Percentiles rank a stretch among this genome's conserved stretches.
phyloP scores from a whole-genome alignment of 1,140 invertebrate genomes.

The Dinothrombium tinctorium region DNA sequence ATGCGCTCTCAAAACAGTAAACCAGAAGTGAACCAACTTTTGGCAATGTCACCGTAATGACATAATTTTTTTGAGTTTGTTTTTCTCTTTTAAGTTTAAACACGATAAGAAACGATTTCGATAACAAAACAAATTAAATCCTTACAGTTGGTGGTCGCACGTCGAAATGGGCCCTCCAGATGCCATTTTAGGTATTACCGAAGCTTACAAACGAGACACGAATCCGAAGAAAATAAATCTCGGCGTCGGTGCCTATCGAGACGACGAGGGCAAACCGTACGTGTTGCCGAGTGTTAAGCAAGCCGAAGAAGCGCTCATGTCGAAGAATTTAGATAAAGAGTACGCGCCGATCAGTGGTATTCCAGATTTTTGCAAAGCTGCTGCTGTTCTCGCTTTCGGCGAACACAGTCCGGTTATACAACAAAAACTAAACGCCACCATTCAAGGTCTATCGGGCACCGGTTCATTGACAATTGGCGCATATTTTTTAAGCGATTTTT shows the following conservation, averaged over 20 bases:
- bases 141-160: constrained; percentile 34
- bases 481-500: constrained; percentile 58
- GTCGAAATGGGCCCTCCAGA: constrained; percentile 96
- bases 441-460: constrained; percentile 66
- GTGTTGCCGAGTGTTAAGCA: constrained; percentile 62
- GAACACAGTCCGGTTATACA: constrained; percentile 44
- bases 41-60: too few species aligned
- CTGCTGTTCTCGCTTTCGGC: constrained; percentile 70
- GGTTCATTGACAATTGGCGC: constrained; percentile 81
- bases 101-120: too few species aligned
- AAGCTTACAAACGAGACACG: constrained; percentile 77
- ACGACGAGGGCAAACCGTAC: constrained; percentile 92
- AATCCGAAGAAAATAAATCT: constrained; percentile 94
- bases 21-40: too few species aligned
- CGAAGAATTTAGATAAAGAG: constrained; percentile 68
- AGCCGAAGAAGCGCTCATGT: constrained; percentile 49
- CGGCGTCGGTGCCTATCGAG: constrained; percentile 89
- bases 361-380: constrained; percentile 47
- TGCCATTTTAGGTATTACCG: constrained; percentile 89
- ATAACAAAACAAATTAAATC: too few species aligned
- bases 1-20: too few species aligned
- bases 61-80: too few species aligned
- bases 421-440: constrained; percentile 48
- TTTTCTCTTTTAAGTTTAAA: too few species aligned
- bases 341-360: constrained; percentile 78